A percentile compares a stretch with the other conserved stretches of the same genome.
Evolutionary conservation across 2,797 vertebrate species (phyloP).

Genomic region (Falco naumanni): DNA sequence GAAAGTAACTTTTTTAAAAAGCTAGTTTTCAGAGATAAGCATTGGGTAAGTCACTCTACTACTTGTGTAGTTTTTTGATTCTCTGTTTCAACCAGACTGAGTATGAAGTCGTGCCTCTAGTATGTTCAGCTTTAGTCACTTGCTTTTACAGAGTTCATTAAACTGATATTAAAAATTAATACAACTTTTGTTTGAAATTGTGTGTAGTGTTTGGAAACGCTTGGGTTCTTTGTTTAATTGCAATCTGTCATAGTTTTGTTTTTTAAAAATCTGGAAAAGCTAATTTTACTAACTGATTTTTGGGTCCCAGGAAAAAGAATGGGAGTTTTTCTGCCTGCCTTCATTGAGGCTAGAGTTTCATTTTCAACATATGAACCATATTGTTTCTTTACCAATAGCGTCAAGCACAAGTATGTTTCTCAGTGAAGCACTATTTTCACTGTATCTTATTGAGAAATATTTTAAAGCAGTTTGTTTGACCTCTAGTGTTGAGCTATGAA

Average conservation of each 20-base stretch:
- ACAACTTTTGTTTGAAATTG: neutral
- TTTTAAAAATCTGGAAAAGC: neutral
- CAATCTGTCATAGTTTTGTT: neutral
- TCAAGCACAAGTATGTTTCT: neutral
- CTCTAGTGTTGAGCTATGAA: conserved; percentile 53
- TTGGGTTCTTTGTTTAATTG: neutral
- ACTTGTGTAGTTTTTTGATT: neutral
- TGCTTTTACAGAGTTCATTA: neutral
- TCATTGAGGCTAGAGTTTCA: neutral
- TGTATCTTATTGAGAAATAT: neutral
- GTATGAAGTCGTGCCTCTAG: neutral
- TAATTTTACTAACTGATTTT: neutral
- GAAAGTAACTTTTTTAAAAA: neutral
- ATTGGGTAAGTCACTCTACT: neutral
- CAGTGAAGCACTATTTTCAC: neutral
- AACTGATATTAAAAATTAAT: neutral
- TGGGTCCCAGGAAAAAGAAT: neutral
- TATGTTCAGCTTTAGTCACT: neutral
- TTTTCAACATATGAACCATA: neutral
- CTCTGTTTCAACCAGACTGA: neutral
- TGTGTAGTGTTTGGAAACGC: neutral
- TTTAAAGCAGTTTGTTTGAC: conserved; percentile 51
- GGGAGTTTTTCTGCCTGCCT: neutral
- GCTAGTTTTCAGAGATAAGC: neutral
- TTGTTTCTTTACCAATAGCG: neutral